Evolutionary conservation across 2,113 vertebrate species (phyloP).

Genomic region (Podarcis raffonei): DNA sequence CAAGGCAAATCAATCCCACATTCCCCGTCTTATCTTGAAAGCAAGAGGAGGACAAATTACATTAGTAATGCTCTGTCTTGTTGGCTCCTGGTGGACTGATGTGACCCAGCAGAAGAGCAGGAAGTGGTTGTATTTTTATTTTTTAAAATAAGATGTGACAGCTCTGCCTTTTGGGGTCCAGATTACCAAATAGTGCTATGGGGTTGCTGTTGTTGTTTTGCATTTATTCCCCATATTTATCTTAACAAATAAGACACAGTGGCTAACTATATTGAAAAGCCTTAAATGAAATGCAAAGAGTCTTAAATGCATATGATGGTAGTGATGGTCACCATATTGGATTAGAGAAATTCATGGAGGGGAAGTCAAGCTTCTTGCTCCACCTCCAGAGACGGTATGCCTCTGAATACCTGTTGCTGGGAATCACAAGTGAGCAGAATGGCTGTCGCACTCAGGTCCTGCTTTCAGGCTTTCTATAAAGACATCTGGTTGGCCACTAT

Average conservation of each 20-base stretch:
- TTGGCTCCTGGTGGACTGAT: conserved; percentile 9
- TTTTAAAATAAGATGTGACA: conserved; percentile 1
- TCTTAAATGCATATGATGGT: background rate
- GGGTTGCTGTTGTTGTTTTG: no score
- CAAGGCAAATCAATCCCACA: conserved; percentile 42
- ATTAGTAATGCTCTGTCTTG: conserved; percentile 30
- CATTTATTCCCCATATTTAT: background rate
- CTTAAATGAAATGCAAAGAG: background rate
- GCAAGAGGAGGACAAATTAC: conserved; percentile 42
- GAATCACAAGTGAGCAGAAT: no score
- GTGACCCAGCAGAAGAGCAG: conserved; percentile 15
- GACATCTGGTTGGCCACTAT: no score
- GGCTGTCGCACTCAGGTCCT: no score
- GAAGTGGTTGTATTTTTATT: conserved; percentile 10
- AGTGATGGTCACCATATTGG: no score
- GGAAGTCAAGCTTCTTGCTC: no score
- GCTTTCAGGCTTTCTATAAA: no score
- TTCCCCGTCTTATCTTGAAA: conserved; percentile 53
- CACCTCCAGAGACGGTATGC: no score
- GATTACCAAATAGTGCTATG: background rate
- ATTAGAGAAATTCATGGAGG: no score
- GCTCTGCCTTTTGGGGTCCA: background rate
- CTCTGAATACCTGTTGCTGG: no score
- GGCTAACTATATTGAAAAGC: background rate
- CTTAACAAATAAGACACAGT: no score